phyloP scores from a whole-genome alignment of 2,888 invertebrate species.

The Aleiodes leptofemur region DNA sequence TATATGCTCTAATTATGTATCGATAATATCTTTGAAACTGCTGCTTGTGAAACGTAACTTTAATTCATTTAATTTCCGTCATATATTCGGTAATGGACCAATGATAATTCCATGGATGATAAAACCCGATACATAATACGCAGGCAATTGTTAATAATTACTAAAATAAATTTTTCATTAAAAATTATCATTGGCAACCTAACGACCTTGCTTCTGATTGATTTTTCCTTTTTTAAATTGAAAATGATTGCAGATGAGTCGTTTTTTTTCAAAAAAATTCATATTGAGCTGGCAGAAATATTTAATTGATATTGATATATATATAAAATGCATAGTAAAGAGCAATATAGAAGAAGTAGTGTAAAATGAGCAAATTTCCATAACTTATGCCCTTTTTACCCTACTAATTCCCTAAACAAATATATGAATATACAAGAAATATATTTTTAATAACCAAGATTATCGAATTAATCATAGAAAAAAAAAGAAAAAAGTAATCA shows the following conservation, averaged over 20 bases:
- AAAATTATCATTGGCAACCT: conserved; percentile 61
- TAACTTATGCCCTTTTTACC: too few species aligned
- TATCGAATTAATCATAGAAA: neutral
- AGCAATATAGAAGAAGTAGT: conserved; percentile 43
- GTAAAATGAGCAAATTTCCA: too few species aligned
- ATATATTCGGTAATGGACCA: conserved; percentile 39
- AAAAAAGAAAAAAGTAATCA: conserved; percentile 51
- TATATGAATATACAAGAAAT: conserved; percentile 69
- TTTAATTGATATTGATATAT: conserved; percentile 19
- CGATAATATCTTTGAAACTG: conserved; percentile 46
- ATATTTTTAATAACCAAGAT: conserved; percentile 66
- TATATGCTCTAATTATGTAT: conserved; percentile 47
- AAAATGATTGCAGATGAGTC: conserved; percentile 64
- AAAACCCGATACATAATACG: conserved; percentile 57
- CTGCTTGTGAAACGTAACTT: conserved; percentile 20
- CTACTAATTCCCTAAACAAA: conserved; percentile 48
- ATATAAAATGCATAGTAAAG: conserved; percentile 51
- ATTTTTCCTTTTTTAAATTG: conserved; percentile 5
- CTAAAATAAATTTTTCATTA: conserved; percentile 21
- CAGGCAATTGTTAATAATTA: conserved; percentile 50
- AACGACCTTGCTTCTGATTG: conserved; percentile 59
- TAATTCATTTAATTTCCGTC: neutral
- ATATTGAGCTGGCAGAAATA: conserved; percentile 57
- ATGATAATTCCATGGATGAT: conserved; percentile 53
- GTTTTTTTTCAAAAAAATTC: conserved; percentile 39